phyloP scores from a whole-genome alignment of 2,113 vertebrate species.

The Arenaria interpres region DNA sequence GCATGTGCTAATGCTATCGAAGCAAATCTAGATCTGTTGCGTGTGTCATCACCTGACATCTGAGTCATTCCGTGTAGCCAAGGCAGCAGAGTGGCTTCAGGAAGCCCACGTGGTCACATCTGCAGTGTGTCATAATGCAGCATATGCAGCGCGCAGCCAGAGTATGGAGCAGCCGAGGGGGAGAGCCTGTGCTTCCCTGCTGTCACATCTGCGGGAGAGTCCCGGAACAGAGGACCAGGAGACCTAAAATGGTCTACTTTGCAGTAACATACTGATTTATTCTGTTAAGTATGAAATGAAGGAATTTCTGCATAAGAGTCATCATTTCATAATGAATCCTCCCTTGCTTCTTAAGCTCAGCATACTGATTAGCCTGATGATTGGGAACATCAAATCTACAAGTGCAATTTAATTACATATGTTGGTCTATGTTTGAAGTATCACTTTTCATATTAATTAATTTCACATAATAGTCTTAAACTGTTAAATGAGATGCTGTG shows the following conservation, averaged over 20 bases:
- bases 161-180: not conserved
- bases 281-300: not conserved
- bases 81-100: not conserved
- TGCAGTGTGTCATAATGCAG: slow-evolving; percentile 61
- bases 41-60: not conserved
- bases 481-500: not conserved
- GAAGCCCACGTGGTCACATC: not conserved
- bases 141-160: not conserved
- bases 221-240: rapidly evolving
- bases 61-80: not conserved
- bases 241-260: rapidly evolving
- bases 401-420: not conserved
- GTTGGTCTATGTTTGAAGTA: not conserved
- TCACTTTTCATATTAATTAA: not conserved
- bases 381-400: not conserved
- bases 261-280: rapidly evolving
- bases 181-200: not conserved
- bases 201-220: not conserved
- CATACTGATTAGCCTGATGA: not conserved
- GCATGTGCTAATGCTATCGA: rapidly evolving
- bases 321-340: not conserved
- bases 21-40: not conserved
- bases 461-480: not conserved
- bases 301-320: rapidly evolving
- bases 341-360: not conserved